phyloP scores from a whole-genome alignment of 2,113 vertebrate genomes.

The Neoarius graeffei region DNA sequence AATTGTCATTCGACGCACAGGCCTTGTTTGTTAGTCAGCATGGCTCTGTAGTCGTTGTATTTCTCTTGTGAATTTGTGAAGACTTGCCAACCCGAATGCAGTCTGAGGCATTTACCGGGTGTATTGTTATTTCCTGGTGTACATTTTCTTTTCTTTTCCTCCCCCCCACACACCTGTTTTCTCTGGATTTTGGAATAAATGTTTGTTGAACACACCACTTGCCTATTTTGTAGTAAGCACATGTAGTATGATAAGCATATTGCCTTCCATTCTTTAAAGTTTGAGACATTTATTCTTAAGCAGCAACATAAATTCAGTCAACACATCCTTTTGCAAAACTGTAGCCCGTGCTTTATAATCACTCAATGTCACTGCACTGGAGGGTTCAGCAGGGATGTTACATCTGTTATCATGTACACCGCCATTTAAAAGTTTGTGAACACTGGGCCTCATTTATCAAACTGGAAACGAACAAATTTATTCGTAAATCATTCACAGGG shows the following conservation, averaged over 20 bases:
- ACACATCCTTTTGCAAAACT: background rate
- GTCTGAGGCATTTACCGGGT: background rate
- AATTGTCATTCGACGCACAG: background rate
- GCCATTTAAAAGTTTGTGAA: conserved; percentile 23
- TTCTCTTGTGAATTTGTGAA: conserved; percentile 16
- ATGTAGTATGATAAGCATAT: background rate
- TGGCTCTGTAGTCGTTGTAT: background rate
- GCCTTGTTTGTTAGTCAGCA: background rate
- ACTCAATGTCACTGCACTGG: conserved; percentile 14
- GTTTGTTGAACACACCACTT: background rate
- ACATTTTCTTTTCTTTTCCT: background rate
- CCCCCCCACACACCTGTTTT: background rate
- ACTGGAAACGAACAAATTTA: conserved; percentile 3
- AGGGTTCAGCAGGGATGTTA: conserved; percentile 20
- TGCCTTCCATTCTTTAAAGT: background rate
- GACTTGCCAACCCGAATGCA: background rate
- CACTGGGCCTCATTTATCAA: conserved; percentile 25
- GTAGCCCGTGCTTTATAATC: conserved; percentile 6
- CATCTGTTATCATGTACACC: conserved; percentile 27
- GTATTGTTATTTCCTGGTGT: background rate
- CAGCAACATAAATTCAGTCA: conserved; percentile 14
- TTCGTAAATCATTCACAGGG: conserved; percentile 1
- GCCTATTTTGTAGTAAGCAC: background rate
- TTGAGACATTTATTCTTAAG: background rate
- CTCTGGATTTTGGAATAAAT: background rate